Conservation (phyloP, 2,888 invertebrate species). For the Hirtodrosophila cameraria region DNA sequence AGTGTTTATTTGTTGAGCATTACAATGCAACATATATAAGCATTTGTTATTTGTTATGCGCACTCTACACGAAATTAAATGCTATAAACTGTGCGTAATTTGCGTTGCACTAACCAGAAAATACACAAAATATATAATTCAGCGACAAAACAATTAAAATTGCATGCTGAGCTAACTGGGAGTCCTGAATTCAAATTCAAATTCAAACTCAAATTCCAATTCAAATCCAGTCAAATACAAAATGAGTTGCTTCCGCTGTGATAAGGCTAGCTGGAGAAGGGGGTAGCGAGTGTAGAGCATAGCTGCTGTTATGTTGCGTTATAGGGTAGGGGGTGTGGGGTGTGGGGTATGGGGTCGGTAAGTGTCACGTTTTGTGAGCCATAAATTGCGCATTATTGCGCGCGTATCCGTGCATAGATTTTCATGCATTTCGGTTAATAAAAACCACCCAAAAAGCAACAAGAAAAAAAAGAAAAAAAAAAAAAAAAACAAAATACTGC, state of each 20-base stretch:
- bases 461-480: constrained; percentile 6
- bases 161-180: constrained; percentile 66
- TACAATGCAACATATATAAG: constrained; percentile 37
- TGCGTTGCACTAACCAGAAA: constrained; percentile 20
- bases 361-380: constrained; percentile 69
- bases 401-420: constrained; percentile 69
- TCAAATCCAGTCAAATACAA: constrained; percentile 44
- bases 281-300: not conserved
- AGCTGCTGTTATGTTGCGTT: constrained; percentile 17
- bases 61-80: constrained; percentile 50
- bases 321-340: not conserved
- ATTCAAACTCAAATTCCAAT: constrained; percentile 9
- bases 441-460: constrained; percentile 39
- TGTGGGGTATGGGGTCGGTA: constrained; percentile 2
- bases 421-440: constrained; percentile 72
- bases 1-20: constrained; percentile 37
- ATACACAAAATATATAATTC: constrained; percentile 43
- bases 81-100: constrained; percentile 61
- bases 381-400: constrained; percentile 74
- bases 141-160: constrained; percentile 72
- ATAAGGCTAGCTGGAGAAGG: not conserved
- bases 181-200: constrained; percentile 16
- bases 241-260: constrained; percentile 66
- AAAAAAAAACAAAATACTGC: constrained; percentile 25
- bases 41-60: constrained; percentile 19